Evolutionary conservation across 2,888 invertebrate species (phyloP), one percentile per base, ranked within the genome.

Genomic region (Anticlea derivata): DNA sequence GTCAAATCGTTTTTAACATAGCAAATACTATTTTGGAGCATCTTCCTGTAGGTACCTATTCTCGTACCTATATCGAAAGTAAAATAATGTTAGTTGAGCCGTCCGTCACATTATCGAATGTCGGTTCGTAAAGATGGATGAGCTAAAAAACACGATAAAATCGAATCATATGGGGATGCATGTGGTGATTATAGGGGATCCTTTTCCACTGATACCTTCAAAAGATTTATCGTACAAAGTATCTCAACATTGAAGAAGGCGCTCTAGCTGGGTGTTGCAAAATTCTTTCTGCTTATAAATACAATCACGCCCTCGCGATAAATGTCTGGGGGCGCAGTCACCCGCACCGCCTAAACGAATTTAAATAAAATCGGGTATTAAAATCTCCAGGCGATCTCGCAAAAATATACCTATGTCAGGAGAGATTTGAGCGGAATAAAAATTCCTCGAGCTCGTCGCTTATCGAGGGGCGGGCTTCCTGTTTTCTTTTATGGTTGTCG

Each of bases 401-500:
- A 85, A 87, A 82, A 87, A 89, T 87, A 87, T 86, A 88, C 86
- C 87, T 87, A 89, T 86, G 87, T 86, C 87, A 86, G 80, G 80
- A 86, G 79, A 89, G 90, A 88, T 90, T 91, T 90, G 86, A 87
- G 78, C 80, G 82, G 79, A 89, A 88, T 87, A 89, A 89, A 86
- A 90, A 91, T 91, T 91, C 90, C 86, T 86, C 73, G 75, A 77
- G 76, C 83, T 80, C 86, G 84, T 83, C 87, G 86, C 84, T 88
- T 89, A 89, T 86, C 86, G 83, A 82, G 83, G 87, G 88, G 86
- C 78, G 82, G 80, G 74, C 67, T 80, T 82, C 75, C 87, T 89
- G 88, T 89, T 88, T 90, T 88, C 87, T 86, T 91, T 91, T 90
- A 91, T 89, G 81, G 88, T 86, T 87, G 88, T 87, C 89, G 87